These are phyloP conservation scores for Pyrochroa serraticornis DNA, from an alignment of 2,888 invertebrate genomes.

Conservation along the genomic window DNA sequence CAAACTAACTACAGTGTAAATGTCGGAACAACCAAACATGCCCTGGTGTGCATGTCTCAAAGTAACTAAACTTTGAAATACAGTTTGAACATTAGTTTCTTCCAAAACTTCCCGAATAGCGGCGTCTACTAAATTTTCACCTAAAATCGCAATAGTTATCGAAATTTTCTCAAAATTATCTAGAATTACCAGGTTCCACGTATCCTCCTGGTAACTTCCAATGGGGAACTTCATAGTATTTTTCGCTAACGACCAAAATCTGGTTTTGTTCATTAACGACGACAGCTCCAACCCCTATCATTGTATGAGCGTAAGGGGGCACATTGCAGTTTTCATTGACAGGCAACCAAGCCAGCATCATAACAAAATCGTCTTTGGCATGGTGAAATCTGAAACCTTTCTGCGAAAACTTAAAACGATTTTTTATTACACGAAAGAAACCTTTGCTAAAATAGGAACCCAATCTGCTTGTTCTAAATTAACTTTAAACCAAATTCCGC, in stretches of 20 bases:
- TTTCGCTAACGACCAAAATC: conserved; percentile 82
- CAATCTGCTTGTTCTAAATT: conserved; percentile 71
- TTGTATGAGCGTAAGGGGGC: conserved; percentile 81
- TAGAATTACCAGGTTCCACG: conserved; percentile 69
- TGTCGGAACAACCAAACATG: conserved; percentile 83
- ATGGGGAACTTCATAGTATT: conserved; percentile 63
- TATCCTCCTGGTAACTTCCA: conserved; percentile 96
- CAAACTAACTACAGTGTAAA: conserved; percentile 80
- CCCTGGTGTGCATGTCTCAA: conserved; percentile 79
- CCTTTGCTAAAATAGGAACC: conserved; percentile 77
- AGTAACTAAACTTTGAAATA: conserved; percentile 77
- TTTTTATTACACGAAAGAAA: conserved; percentile 49
- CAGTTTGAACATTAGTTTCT: conserved; percentile 83
- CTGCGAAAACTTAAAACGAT: conserved; percentile 51
- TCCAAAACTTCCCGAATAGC: conserved; percentile 86
- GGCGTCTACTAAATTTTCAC: conserved; percentile 82
- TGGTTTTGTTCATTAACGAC: conserved; percentile 79
- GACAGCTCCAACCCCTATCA: conserved; percentile 84
- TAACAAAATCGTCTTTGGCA: conserved; percentile 77
- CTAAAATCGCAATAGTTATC: not conserved
- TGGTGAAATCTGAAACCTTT: conserved; percentile 88
- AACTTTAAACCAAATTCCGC: conserved; percentile 85
- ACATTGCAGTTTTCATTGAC: conserved; percentile 65
- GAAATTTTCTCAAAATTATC: not conserved
- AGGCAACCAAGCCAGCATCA: conserved; percentile 83